A percentile compares a stretch with the other conserved stretches of the same genome.
These are phyloP conservation scores for Volucella inanis DNA, from an alignment of 2,888 invertebrate species.

Conservation along the genomic window DNA sequence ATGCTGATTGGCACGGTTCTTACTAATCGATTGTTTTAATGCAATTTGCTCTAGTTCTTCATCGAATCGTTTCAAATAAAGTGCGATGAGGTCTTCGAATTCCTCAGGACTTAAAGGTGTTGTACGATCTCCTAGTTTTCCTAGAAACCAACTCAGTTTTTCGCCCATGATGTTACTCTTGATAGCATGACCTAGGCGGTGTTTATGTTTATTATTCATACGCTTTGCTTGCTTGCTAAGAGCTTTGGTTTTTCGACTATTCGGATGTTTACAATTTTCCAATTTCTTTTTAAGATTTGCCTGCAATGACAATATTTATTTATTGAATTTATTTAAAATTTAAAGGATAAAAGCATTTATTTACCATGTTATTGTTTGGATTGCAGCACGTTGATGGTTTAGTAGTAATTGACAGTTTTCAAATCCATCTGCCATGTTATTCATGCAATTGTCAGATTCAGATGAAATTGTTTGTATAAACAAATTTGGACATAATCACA, in stretches of 20 bases:
- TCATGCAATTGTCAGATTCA: too few relatives aligned
- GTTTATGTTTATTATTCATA: slow-evolving; percentile 82
- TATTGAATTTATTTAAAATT: not conserved
- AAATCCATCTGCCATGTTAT: not conserved
- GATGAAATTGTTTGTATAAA: too few relatives aligned
- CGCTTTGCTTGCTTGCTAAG: slow-evolving; percentile 88
- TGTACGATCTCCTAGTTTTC: slow-evolving; percentile 85
- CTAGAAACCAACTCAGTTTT: slow-evolving; percentile 90
- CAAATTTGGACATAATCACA: too few relatives aligned
- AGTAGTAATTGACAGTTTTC: not conserved
- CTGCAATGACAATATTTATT: slow-evolving; percentile 76
- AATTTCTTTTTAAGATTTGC: slow-evolving; percentile 84
- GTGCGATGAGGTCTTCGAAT: slow-evolving; percentile 83
- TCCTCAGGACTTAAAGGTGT: slow-evolving; percentile 85
- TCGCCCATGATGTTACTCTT: slow-evolving; percentile 90
- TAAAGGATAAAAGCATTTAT: not conserved
- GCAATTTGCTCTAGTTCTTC: slow-evolving; percentile 91
- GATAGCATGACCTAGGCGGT: slow-evolving; percentile 85
- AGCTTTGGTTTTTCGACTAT: slow-evolving; percentile 91
- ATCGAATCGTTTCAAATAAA: slow-evolving; percentile 87
- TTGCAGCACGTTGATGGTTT: slow-evolving; percentile 2
- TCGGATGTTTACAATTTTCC: slow-evolving; percentile 90
- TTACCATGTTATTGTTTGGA: slow-evolving; percentile 38
- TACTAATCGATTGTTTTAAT: slow-evolving; percentile 89
- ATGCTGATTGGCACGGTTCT: slow-evolving; percentile 89